A percentile compares a stretch with the other conserved stretches of the same genome.
These are phyloP conservation scores for Eretmochelys imbricata DNA, from an alignment of 2,113 vertebrate genomes.

Conservation along the genomic window DNA sequence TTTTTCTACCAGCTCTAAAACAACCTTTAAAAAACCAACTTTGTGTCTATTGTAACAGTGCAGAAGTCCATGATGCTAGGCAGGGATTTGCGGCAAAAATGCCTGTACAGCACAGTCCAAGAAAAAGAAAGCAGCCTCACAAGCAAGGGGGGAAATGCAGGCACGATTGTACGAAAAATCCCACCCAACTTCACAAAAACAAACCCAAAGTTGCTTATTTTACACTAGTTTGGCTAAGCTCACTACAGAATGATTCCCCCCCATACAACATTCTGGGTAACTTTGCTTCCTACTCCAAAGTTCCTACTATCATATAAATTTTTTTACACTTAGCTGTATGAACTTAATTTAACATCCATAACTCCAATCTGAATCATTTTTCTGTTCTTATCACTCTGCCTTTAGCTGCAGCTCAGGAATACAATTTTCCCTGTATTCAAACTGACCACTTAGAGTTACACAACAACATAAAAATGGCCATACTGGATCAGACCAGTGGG, in stretches of 20 bases:
- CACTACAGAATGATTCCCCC: neutral
- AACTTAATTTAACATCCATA: neutral
- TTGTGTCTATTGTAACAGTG: constrained; percentile 59
- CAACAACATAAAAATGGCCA: too few species aligned
- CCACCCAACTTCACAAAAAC: too few species aligned
- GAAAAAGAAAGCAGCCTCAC: too few species aligned
- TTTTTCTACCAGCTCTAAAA: constrained; percentile 53
- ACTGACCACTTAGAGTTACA: neutral
- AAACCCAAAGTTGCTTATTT: too few species aligned
- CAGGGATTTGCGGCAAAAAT: too few species aligned
- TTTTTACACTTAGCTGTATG: neutral
- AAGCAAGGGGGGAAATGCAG: too few species aligned
- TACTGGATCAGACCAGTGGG: too few species aligned
- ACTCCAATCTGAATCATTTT: neutral
- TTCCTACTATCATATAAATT: neutral
- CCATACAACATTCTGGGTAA: neutral
- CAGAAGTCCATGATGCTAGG: constrained; percentile 63
- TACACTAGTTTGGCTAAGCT: neutral
- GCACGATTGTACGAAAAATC: too few species aligned
- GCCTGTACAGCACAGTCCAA: too few species aligned
- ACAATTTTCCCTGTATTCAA: neutral
- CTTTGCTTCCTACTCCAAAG: neutral
- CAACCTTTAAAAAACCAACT: constrained; percentile 43
- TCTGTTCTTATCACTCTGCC: neutral
- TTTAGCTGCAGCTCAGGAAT: neutral